Base-by-base conservation (phyloP, 2,888 invertebrate species). In the Megaustenia siamemsis region DNA sequence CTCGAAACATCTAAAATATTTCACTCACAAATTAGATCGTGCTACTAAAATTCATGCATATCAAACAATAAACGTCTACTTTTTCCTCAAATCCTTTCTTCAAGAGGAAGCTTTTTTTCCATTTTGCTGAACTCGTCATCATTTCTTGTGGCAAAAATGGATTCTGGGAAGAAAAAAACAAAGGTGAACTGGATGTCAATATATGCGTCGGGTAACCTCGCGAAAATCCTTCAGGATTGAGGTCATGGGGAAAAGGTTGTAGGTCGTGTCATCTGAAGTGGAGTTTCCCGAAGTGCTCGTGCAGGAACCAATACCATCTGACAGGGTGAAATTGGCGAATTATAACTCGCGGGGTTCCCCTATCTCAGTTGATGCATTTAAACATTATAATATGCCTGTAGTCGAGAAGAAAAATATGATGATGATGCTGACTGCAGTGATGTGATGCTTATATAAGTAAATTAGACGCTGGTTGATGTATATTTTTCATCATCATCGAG, bases 311-410 rank as follows among this genome's bases (percentile, higher is more conserved):
- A 82, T 73, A 38, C 73, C 53, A 38, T 35, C 40, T 73, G 82
- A 82, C 82, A 82, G 82, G 73, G 73, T 82, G 82, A 82, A 82
- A 82, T 73, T 82, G 73, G 60, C 60, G 82, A 73, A 69, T 81
- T 81, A 82, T 43, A 35, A 69, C 56, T 49, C 6, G 81, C n/a
- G 68, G 81, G 71, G 49, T 68, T 40, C 56, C 69, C 69, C 40
- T 8, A 24, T 8, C n/a, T 43, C 24, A 6, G 40, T 18, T 45
- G 35, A 78, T 38, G 18, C 68, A 21, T 66, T 28, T 15, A 32
- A 49, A 45, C 18, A 32, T 81, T 66, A 35, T 81, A 81, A 69
- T 71, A 38, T 18, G 69, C 53, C 28, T 69, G 45, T 81, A 53
- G 38, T 38, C 21, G 12, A 49, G 66, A 4, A 32, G 53, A 32